A percentile compares a stretch with the other conserved stretches of the same genome.
Evolutionary conservation across 2,888 invertebrate species (phyloP).

Genomic region (Tryphoninae sp.): DNA sequence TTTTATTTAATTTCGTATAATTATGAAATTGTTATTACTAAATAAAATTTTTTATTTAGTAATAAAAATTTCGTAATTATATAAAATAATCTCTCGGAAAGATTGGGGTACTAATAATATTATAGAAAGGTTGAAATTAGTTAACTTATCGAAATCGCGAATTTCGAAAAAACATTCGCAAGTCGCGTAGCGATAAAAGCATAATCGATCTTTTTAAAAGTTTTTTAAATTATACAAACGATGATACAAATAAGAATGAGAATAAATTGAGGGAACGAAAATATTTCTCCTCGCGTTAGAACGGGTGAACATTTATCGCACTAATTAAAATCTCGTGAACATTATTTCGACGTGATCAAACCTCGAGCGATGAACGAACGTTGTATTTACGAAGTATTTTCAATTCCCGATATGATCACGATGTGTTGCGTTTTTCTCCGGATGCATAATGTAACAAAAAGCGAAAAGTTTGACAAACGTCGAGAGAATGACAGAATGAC

Average conservation of each 20-base stretch:
- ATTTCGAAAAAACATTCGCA: too few species aligned
- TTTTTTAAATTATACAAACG: neutral
- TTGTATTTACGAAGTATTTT: slow-evolving; percentile 32
- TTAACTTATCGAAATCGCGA: too few species aligned
- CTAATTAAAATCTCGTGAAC: slow-evolving; percentile 15
- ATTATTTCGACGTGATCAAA: neutral
- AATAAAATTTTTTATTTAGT: too few species aligned
- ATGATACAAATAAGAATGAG: neutral
- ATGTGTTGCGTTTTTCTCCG: slow-evolving; percentile 23
- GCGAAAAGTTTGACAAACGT: slow-evolving; percentile 54
- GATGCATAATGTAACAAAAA: slow-evolving; percentile 41
- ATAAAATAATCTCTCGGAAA: too few species aligned
- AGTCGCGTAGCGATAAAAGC: too few species aligned
- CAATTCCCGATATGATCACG: slow-evolving; percentile 42
- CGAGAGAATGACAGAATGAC: slow-evolving; percentile 45
- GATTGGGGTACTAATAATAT: too few species aligned
- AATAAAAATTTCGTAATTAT: too few species aligned
- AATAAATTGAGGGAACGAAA: slow-evolving; percentile 6
- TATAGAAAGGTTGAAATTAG: too few species aligned
- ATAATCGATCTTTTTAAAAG: too few species aligned
- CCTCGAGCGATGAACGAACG: neutral
- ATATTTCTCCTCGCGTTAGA: slow-evolving; percentile 37
- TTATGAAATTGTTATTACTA: too few species aligned
- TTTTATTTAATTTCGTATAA: too few species aligned
- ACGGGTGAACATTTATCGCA: slow-evolving; percentile 22